Conservation (phyloP, 2,113 vertebrate genomes). For the Erinaceus europaeus region DNA sequence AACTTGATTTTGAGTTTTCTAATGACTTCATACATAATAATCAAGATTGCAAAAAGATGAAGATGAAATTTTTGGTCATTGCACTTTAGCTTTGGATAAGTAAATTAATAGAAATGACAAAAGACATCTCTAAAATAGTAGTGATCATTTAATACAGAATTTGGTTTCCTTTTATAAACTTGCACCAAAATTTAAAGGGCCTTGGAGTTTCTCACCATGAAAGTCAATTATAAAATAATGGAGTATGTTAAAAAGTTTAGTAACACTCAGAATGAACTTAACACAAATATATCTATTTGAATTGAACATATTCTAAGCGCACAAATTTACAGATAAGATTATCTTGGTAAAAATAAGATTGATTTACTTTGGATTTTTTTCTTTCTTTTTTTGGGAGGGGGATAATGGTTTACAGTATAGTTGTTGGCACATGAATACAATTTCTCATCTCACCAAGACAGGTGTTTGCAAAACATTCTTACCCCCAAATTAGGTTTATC, state of each 20-base stretch:
- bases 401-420: no score
- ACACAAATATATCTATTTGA: neutral
- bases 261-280: neutral
- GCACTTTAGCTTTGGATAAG: neutral
- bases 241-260: neutral
- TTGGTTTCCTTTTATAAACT: neutral
- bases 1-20: constrained; percentile 32
- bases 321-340: neutral
- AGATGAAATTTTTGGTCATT: neutral
- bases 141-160: neutral
- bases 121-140: neutral
- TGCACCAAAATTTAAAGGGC: neutral
- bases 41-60: neutral
- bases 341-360: neutral
- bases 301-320: neutral
- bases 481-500: no score
- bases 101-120: neutral
- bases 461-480: no score
- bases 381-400: no score
- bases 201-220: neutral
- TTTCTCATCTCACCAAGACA: no score
- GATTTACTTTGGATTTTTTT: constrained; percentile 17
- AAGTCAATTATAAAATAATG: neutral
- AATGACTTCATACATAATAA: neutral
- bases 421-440: no score